Base-by-base conservation (phyloP, 2,888 invertebrate genomes). In the Allolobophora icterica region DNA sequence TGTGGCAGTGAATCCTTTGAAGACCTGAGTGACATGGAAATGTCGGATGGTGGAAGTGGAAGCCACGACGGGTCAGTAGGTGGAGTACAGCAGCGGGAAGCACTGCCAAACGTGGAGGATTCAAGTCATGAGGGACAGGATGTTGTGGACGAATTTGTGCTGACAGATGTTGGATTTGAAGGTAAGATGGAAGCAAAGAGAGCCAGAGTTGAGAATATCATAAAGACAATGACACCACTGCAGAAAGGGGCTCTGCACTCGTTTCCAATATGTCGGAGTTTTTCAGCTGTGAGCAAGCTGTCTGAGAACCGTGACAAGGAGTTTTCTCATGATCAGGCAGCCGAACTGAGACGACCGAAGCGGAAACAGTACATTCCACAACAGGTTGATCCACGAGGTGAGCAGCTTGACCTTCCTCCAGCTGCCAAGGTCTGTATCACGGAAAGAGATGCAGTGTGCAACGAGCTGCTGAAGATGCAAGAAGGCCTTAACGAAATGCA, bases 291-390 rank as follows among this genome's bases (percentile, higher is more conserved):
- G 71, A 71, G 71, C 71, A 71, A 71, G 71, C 71, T 71, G n/a
- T n/a, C 71, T 1, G 71, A 71, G 52, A 52, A 52, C 52, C 52
- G 52, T 52, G 52, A 52, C 52, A 52, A 52, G 52, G 52, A 52
- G 52, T 52, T 52, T 52, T 52, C 52, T 21, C 52, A 52, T 52
- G 24, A 52, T 30, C 71, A 83, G 90, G 38, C 87, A 1, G 71
- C 4, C 1, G 90, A 90, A 34, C 45, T 38, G 34, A 15, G 90
- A 8, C 52, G 92, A n/a, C 92, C 93, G 90, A 99, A 99, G 96
- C 97, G 99, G 90, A 99, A 99, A 96, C 96, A 98, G 52, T 98
- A 98, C 95, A 98, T 98, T 94, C 99, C 99, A 24, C 98, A 98
- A 95, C 98, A 98, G 94, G 98, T 92, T 45, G 93, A 98, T 90